Evolutionary conservation across 1,140 invertebrate species (phyloP).

Genomic region (Bombus turneri): DNA sequence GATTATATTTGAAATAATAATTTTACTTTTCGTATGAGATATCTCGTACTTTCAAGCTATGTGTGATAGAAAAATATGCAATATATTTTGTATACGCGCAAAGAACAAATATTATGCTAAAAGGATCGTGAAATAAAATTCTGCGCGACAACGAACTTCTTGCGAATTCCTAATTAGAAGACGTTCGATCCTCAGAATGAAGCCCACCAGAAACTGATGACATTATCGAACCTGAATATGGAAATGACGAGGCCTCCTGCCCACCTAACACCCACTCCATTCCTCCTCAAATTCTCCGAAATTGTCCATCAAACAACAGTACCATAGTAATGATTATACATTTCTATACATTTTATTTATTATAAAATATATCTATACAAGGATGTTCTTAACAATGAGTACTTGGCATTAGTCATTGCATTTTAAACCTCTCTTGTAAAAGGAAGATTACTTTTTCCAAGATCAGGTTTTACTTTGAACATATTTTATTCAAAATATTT

Average conservation of each 20-base stretch:
- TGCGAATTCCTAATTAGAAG: background rate
- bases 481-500: background rate
- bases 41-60: background rate
- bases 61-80: background rate
- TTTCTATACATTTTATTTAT: background rate
- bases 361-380: background rate
- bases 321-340: background rate
- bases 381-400: background rate
- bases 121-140: constrained; percentile 8
- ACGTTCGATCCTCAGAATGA: background rate
- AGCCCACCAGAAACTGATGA: constrained; percentile 33
- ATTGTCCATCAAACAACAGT: background rate
- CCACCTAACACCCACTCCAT: constrained; percentile 48
- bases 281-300: constrained; percentile 37
- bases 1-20: background rate
- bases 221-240: constrained; percentile 38
- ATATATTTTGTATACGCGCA: background rate
- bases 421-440: background rate
- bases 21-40: background rate
- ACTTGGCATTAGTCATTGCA: background rate
- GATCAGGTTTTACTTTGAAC: background rate
- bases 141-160: background rate
- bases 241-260: constrained; percentile 24
- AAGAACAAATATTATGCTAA: background rate
- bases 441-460: background rate